These are phyloP conservation scores for Pharmacophagus antenor DNA, from an alignment of 2,888 invertebrate species.

Conservation along the genomic window DNA sequence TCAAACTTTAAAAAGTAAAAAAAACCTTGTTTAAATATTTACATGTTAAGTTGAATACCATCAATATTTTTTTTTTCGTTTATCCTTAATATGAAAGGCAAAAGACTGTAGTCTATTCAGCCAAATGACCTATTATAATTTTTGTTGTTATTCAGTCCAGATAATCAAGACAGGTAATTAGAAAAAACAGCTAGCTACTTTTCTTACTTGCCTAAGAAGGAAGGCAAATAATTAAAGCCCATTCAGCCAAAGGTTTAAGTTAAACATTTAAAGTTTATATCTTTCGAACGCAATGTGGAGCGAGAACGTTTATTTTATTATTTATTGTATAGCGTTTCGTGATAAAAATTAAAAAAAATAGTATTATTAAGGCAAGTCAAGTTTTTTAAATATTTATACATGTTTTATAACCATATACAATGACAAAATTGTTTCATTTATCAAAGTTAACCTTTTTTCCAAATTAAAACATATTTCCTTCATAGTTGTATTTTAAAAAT, in stretches of 20 bases:
- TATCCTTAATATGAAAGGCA: background rate
- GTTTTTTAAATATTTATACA: background rate
- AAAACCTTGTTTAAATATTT: background rate
- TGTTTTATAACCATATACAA: background rate
- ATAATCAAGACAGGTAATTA: no score
- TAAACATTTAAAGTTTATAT: background rate
- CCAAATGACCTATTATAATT: no score
- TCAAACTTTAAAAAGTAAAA: background rate
- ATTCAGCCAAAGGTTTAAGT: background rate
- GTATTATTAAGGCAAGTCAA: background rate
- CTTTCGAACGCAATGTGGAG: background rate
- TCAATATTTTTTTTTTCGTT: background rate
- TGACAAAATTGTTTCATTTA: background rate
- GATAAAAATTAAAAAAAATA: background rate
- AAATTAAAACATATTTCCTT: background rate
- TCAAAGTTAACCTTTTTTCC: background rate
- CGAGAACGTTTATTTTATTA: background rate
- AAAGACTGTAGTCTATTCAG: no score
- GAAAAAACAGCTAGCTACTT: no score
- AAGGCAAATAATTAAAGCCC: background rate
- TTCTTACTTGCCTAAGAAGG: background rate
- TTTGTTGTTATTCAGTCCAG: no score
- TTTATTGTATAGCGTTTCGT: background rate
- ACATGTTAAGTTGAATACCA: background rate
- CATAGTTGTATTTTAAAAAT: background rate